phyloP scores from a whole-genome alignment of 1,140 invertebrate species.

The Medauroidea extradentata region DNA sequence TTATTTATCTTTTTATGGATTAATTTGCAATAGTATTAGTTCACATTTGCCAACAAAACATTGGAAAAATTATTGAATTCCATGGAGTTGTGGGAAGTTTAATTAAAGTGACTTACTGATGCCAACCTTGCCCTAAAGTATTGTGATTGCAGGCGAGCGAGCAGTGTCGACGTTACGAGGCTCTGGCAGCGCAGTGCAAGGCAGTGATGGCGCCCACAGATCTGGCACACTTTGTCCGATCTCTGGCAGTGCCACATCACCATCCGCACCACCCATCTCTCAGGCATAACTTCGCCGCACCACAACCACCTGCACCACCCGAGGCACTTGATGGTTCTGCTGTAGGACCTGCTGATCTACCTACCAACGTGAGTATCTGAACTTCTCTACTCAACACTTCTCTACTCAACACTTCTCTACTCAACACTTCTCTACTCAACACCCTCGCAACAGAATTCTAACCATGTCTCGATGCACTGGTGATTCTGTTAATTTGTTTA shows the following conservation, averaged over 20 bases:
- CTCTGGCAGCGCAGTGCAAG: slow-evolving; percentile 62
- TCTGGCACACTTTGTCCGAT: slow-evolving; percentile 65
- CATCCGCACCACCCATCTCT: slow-evolving; percentile 54
- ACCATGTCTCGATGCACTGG: too few relatives aligned
- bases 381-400: neutral
- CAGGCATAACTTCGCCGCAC: slow-evolving; percentile 57
- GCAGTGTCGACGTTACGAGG: slow-evolving; percentile 71
- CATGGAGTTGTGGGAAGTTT: too few relatives aligned
- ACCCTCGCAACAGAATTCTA: too few relatives aligned
- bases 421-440: too few relatives aligned
- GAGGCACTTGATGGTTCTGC: slow-evolving; percentile 25
- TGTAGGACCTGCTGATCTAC: neutral
- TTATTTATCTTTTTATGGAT: too few relatives aligned
- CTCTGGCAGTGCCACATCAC: slow-evolving; percentile 49
- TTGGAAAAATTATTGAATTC: too few relatives aligned
- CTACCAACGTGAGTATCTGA: slow-evolving; percentile 9
- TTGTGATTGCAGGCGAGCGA: slow-evolving; percentile 71
- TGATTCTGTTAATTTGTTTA: too few relatives aligned
- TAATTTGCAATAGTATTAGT: too few relatives aligned
- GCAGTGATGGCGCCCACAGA: slow-evolving; percentile 64
- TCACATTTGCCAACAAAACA: too few relatives aligned
- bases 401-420: too few relatives aligned
- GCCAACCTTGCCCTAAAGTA: too few relatives aligned
- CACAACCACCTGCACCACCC: slow-evolving; percentile 51
- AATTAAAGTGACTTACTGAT: too few relatives aligned